phyloP scores from a whole-genome alignment of 2,888 invertebrate genomes.

The Brachyptera putata region DNA sequence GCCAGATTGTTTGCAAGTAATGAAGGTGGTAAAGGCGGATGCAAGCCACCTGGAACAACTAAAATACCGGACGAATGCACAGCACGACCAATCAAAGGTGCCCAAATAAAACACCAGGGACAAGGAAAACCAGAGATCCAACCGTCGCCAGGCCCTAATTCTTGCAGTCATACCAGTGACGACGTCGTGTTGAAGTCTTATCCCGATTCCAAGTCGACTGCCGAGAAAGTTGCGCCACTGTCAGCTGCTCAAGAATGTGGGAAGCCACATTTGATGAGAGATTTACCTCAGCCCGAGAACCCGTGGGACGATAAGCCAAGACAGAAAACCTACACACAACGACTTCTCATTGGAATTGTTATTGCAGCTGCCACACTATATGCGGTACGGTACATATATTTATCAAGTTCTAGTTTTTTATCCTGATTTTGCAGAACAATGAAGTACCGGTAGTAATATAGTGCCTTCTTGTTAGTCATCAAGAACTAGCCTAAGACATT shows the following conservation, averaged over 20 bases:
- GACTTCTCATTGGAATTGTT: slow-evolving; percentile 41
- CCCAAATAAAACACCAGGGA: no score
- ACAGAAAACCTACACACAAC: background rate
- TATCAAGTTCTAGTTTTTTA: background rate
- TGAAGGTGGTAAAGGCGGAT: slow-evolving; percentile 33
- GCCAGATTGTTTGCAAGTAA: slow-evolving; percentile 20
- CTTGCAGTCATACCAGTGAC: background rate
- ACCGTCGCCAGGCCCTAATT: slow-evolving; percentile 27
- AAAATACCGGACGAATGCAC: slow-evolving; percentile 41
- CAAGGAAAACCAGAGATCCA: background rate
- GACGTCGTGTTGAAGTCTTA: background rate
- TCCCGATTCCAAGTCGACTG: background rate
- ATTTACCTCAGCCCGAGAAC: slow-evolving; percentile 7
- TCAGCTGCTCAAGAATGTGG: slow-evolving; percentile 10
- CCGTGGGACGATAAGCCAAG: slow-evolving; percentile 13
- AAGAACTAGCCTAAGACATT: no score
- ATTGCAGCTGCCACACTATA: slow-evolving; percentile 46
- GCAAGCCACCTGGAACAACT: slow-evolving; percentile 38
- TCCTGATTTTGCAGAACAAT: background rate
- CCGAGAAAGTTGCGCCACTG: background rate
- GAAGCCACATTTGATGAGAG: slow-evolving; percentile 18
- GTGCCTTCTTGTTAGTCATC: no score
- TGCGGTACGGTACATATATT: slow-evolving; percentile 43
- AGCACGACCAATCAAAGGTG: slow-evolving; percentile 6
- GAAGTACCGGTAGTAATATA: background rate